Conservation (phyloP, 2,797 vertebrate genomes). For the Ispidina lecontei region DNA sequence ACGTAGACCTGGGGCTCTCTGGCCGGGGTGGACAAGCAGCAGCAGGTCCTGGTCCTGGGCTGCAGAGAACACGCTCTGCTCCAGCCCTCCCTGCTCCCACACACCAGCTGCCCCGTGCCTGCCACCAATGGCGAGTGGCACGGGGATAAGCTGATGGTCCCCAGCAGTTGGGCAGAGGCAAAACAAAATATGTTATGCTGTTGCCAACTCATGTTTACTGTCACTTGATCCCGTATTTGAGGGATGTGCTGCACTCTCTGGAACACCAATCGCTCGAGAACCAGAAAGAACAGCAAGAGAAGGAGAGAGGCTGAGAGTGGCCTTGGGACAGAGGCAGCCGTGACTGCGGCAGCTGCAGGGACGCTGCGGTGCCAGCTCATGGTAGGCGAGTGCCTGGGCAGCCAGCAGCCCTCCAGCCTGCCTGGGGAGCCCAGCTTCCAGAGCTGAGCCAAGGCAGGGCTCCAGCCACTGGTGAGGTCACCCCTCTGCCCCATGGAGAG, state of each 20-base stretch:
- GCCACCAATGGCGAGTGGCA: fast-evolving
- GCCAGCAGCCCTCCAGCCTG: not conserved
- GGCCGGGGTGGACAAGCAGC: not conserved
- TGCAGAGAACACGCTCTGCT: not conserved
- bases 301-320: fast-evolving
- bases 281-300: not conserved
- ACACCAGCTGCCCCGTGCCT: fast-evolving
- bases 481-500: fast-evolving
- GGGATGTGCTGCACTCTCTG: not conserved
- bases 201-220: not conserved
- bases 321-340: not conserved
- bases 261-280: fast-evolving
- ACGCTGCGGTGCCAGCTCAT: not conserved
- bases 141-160: not conserved
- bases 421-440: not conserved
- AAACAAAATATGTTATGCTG: not conserved
- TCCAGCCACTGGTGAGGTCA: fast-evolving
- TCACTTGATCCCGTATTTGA: not conserved
- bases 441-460: not conserved
- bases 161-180: not conserved
- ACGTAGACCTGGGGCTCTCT: not conserved
- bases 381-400: fast-evolving
- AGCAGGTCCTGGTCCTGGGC: not conserved
- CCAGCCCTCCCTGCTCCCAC: not conserved
- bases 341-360: not conserved